Evolutionary conservation across 2,888 invertebrate genomes (phyloP), one percentile per base, ranked within the genome.

Genomic region (Yponomeuta sedellus): DNA sequence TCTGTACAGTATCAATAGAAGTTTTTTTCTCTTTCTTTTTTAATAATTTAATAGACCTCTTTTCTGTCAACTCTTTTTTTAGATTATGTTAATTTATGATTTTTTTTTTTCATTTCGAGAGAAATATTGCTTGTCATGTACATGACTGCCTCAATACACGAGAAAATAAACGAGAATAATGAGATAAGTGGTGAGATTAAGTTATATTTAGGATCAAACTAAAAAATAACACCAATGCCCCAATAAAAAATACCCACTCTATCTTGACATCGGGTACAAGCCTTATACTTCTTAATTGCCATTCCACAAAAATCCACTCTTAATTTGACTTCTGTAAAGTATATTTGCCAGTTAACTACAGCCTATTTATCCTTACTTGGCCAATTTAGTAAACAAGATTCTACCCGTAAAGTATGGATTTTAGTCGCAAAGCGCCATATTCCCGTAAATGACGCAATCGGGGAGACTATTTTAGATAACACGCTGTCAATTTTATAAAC

Each of bases 1-100:
- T 88, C 88, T 88, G 87, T 88, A 88, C 88, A 88, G 66, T 77
- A 71, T 34, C 34, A 34, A 34, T 34, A 34, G 34, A 52, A 16
- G 12, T 52, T 52, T 52, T 74, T 58, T 64, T 61, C 57, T 56
- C 52, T 65, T 52, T 34, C 19, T 57, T 22, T 57, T 64, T 52
- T 64, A 57, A 25, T 66, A 67, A 63, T 28, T 56, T 64, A n/a
- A 57, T 61, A 61, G 12, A n/a, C 16, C 22, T 63, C 12, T 63
- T 63, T 62, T 62, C 39, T 19, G 44, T 11, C 19, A 40, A 63
- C 10, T 25, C 39, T 19, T 44, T 40, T 40, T 40, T 44, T 1
- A 20, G 40, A 19, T 62, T 34, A 11, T 34, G 10, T 3, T 39
- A 6, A 62, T 10, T 19, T 28, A n/a, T 34, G 12, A 34, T 61